Base-by-base conservation (phyloP, 2,888 invertebrate genomes). In the Acronicta aceris region DNA sequence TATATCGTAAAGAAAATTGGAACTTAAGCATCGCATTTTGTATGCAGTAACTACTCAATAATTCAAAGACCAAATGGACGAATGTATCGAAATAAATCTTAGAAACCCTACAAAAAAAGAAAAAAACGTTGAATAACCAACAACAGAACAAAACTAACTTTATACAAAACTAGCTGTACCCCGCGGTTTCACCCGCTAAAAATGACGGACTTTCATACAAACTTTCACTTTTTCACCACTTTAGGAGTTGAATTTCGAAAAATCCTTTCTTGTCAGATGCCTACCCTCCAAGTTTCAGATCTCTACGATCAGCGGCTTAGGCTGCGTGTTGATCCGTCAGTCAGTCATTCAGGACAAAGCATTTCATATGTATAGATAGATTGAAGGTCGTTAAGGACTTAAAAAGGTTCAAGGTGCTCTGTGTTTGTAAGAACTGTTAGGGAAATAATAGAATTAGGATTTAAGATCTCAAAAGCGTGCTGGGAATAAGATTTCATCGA, bases 401-500 rank as follows among this genome's bases (percentile, higher is more conserved):
- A 25, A 50, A 30, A 68, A 76, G 43, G 62, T 65, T 33, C 46
- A 33, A 68, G 45, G 33, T 52, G 55, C 41, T 41, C 50, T 54
- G 30, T 58, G 60, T 67, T 69, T 65, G 65, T 55, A 15, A 30
- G 46, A 43, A 43, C 36, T 42, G 55, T 56, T 25, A 47, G 10
- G 15, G 15, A 61, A 75, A 59, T 62, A 74, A 69, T 42, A 58
- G 59, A 76, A 76, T 74, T 69, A 72, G 65, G 50, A 53, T 53
- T 33, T 54, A 59, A 57, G 27, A 36, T 47, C 49, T 40, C 8
- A 47, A 57, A 25, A 7, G 27, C 65, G 61, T 69, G 73, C 45
- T 38, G 55, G 48, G 62, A 68, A 76, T 71, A 62, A 72, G 70
- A 77, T 77, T 69, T 65, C 45, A 76, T 76, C 66, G 55, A 62